These are phyloP conservation scores for Celastrina argiolus DNA, from an alignment of 2,888 invertebrate genomes.

Conservation along the genomic window DNA sequence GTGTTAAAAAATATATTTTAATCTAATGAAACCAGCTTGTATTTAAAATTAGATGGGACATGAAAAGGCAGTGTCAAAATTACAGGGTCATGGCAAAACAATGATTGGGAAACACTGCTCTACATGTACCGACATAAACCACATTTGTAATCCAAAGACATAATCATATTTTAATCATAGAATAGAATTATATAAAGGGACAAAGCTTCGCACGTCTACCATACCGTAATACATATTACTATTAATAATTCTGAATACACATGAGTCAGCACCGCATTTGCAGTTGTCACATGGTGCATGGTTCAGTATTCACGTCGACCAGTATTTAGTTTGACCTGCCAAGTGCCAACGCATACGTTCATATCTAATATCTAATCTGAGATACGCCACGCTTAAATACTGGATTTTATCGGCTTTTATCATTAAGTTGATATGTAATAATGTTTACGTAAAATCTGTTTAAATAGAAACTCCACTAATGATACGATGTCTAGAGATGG, in stretches of 20 bases:
- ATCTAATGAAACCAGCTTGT: too few species aligned
- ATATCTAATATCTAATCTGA: slow-evolving; percentile 30
- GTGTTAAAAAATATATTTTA: too few species aligned
- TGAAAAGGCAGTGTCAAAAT: too few species aligned
- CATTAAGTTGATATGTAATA: background rate
- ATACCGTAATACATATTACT: background rate
- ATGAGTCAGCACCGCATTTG: slow-evolving; percentile 10
- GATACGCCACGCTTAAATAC: slow-evolving; percentile 8
- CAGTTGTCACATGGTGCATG: background rate
- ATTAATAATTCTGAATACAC: background rate
- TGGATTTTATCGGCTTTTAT: background rate
- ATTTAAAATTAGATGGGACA: too few species aligned
- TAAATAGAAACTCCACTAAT: too few species aligned
- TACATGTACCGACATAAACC: background rate
- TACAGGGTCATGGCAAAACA: too few species aligned
- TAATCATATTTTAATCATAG: background rate
- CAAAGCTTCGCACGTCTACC: background rate
- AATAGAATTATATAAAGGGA: background rate
- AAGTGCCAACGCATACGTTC: slow-evolving; percentile 32
- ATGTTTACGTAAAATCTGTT: too few species aligned
- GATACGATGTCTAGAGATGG: too few species aligned
- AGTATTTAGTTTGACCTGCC: slow-evolving; percentile 23
- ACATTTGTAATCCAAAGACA: background rate
- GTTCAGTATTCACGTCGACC: too few species aligned
- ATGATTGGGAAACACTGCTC: too few species aligned